A percentile compares a stretch with the other conserved stretches of the same genome.
phyloP scores from a whole-genome alignment of 2,113 vertebrate genomes.

The Anolis sagrei region DNA sequence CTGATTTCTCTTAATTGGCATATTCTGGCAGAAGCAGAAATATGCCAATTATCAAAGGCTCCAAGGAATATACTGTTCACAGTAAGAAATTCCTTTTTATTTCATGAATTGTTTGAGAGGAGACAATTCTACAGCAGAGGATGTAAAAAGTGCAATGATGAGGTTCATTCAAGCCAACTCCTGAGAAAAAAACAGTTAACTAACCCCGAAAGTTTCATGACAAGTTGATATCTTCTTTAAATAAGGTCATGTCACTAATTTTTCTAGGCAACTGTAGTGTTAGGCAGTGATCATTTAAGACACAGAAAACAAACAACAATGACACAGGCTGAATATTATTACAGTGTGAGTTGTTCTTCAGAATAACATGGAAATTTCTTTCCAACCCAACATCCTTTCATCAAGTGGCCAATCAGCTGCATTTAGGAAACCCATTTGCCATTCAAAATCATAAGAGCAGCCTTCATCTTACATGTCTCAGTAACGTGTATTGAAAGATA shows the following conservation, averaged over 20 bases:
- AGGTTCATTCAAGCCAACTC: background rate
- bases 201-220: background rate
- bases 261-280: background rate
- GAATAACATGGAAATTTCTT: background rate
- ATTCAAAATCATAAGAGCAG: no score
- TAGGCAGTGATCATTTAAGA: background rate
- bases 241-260: background rate
- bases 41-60: constrained; percentile 19
- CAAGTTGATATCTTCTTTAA: background rate
- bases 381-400: no score
- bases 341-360: background rate
- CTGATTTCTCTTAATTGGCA: constrained; percentile 19
- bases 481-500: no score
- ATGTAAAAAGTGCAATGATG: background rate
- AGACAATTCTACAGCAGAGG: constrained; percentile 7
- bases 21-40: constrained; percentile 15
- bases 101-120: background rate
- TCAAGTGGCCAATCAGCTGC: no score
- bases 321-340: background rate
- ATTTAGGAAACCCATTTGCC: no score
- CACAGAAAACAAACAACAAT: background rate
- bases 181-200: background rate
- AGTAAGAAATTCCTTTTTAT: constrained; percentile 12
- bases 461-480: no score
- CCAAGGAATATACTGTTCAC: constrained; percentile 18